Evolutionary conservation across 1,140 invertebrate genomes (phyloP), one percentile per base, ranked within the genome.

Genomic region (Drosophila suzukii): DNA sequence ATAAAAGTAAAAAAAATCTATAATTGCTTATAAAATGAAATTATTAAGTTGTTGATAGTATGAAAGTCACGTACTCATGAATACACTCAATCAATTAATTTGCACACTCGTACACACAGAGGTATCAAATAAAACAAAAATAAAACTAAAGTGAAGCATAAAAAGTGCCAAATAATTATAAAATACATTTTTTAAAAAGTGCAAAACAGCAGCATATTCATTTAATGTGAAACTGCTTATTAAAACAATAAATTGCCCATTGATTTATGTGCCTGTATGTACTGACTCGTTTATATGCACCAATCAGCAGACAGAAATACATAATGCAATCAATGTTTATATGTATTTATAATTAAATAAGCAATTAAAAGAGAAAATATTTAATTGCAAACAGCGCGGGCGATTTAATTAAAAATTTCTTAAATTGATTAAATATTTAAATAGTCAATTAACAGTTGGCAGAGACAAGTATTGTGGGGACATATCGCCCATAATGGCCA

Each of bases 401-500:
- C 30, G 44, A 75, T 75, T 75, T 75, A 62, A 83, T 83, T 83
- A 78, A 75, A 75, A 68, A 49, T 72, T 55, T 71, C 66, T 58
- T 72, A 41, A 56, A 78, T 75, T 74, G 53, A 62, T 70, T 70
- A 63, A 66, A 59, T 78, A 67, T 83, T 85, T 77, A 66, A 78
- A 86, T 63, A 67, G 53, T 67, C 49, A 73, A 84, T 80, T 80
- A 83, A 41, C 56, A 74, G 63, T 62, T 46, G 55, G 27, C 59
- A 50, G 0, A 55, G 15, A 30, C 10, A 24, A n/a, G 30, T 38
- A 68, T 49, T 59, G 34, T 56, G 11, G 5, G 34, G n/a, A 49
- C 30, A 65, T 39, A 24, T n/a, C 39, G 49, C 27, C 10, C 32
- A 43, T 39, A 43, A 38, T 56, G 7, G 20, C 32, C 41, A 49